phyloP scores from a whole-genome alignment of 2,113 vertebrate genomes.

The Galeopterus variegatus region DNA sequence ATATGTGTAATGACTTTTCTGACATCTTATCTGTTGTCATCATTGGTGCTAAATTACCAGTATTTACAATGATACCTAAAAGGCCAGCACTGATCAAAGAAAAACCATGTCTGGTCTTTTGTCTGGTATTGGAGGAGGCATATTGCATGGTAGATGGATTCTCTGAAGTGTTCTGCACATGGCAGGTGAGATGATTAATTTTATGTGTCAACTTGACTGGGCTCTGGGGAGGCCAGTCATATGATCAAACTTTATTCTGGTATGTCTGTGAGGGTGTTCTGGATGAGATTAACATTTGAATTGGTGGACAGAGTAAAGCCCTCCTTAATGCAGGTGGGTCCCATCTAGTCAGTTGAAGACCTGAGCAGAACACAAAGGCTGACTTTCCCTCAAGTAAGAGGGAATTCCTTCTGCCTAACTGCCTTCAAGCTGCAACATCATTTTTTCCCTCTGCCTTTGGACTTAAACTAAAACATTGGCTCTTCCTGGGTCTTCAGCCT shows the following conservation, averaged over 20 bases:
- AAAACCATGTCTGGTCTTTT: background rate
- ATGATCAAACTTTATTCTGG: background rate
- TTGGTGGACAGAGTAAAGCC: background rate
- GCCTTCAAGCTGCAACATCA: background rate
- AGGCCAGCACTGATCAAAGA: background rate
- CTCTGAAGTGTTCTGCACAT: background rate
- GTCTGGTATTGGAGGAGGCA: background rate
- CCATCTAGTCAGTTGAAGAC: background rate
- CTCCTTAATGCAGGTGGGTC: background rate
- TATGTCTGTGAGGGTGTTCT: background rate
- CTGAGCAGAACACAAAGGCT: background rate
- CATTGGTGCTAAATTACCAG: background rate
- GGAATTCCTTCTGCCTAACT: background rate
- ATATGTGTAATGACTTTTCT: background rate
- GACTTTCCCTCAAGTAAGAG: background rate
- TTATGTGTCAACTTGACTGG: background rate
- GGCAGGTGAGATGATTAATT: background rate
- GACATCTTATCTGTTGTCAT: constrained; percentile 9
- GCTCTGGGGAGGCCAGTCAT: background rate
- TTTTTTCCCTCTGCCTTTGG: background rate
- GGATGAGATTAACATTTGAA: background rate
- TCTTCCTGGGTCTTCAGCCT: background rate
- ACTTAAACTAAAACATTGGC: background rate
- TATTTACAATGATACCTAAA: background rate
- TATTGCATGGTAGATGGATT: background rate